Evolutionary conservation across 2,888 invertebrate genomes (phyloP).

Genomic region (Tribolium freemani): DNA sequence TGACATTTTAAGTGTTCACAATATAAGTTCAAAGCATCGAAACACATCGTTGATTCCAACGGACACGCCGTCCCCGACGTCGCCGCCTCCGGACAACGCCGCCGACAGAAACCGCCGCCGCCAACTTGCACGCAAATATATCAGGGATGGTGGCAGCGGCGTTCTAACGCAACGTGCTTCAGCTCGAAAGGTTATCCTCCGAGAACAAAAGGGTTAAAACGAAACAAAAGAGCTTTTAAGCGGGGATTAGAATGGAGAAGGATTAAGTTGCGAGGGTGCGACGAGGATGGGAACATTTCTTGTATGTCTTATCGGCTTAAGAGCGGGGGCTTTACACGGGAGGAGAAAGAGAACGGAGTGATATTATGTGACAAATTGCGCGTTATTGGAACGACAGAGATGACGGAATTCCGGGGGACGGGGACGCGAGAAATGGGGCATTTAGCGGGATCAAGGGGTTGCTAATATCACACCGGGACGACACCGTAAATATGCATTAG

Average conservation of each 20-base stretch:
- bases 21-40: slow-evolving; percentile 48
- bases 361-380: slow-evolving; percentile 68
- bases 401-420: slow-evolving; percentile 42
- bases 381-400: slow-evolving; percentile 64
- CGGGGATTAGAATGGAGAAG: slow-evolving; percentile 63
- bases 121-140: slow-evolving; percentile 30
- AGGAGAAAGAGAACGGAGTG: slow-evolving; percentile 48
- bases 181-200: slow-evolving; percentile 62
- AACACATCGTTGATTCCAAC: slow-evolving; percentile 39
- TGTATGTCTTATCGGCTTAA: slow-evolving; percentile 44
- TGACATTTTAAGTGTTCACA: slow-evolving; percentile 47
- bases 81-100: neutral
- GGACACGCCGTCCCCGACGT: slow-evolving; percentile 13
- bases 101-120: slow-evolving; percentile 14
- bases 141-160: slow-evolving; percentile 26
- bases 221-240: slow-evolving; percentile 67
- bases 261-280: slow-evolving; percentile 51
- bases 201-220: slow-evolving; percentile 66
- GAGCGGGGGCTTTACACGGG: slow-evolving; percentile 29
- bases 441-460: slow-evolving; percentile 63
- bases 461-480: slow-evolving; percentile 41
- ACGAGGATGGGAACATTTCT: slow-evolving; percentile 28
- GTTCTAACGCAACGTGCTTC: slow-evolving; percentile 40
- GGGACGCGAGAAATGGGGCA: slow-evolving; percentile 65
- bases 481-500: slow-evolving; percentile 32